These are phyloP conservation scores for Tetrao urogallus DNA, from an alignment of 2,113 vertebrate genomes.

Conservation along the genomic window DNA sequence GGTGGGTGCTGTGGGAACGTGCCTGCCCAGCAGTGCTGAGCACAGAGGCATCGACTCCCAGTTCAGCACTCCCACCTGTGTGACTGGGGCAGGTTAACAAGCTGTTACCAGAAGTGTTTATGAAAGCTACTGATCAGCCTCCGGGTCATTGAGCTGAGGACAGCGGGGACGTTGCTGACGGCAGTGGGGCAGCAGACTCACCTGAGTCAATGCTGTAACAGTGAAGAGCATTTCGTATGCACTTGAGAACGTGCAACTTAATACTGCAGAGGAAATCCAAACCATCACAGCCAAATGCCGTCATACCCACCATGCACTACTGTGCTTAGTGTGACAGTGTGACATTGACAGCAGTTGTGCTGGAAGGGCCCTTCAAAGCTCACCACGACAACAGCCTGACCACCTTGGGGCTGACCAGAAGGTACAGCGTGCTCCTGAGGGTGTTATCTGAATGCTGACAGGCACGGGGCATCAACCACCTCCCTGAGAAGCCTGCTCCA, in stretches of 20 bases:
- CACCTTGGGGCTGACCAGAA: neutral
- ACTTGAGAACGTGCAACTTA: neutral
- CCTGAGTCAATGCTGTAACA: neutral
- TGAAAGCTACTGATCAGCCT: neutral
- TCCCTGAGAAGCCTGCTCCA: neutral
- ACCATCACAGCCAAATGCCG: neutral
- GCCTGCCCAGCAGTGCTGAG: neutral
- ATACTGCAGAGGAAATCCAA: neutral
- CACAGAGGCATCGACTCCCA: fast-evolving
- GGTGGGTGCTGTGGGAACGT: fast-evolving
- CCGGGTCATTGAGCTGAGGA: neutral
- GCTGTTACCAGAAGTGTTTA: neutral
- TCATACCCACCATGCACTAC: neutral
- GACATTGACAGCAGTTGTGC: neutral
- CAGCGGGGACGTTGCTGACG: fast-evolving
- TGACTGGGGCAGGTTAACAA: neutral
- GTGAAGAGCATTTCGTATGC: neutral
- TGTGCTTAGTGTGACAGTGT: neutral
- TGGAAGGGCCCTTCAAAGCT: neutral
- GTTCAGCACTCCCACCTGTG: neutral
- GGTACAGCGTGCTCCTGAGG: neutral
- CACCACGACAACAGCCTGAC: neutral
- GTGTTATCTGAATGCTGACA: neutral
- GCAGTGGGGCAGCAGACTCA: neutral
- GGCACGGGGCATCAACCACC: neutral